Evolutionary conservation across 2,797 vertebrate species (phyloP).

Genomic region (Megaceryle alcyon): DNA sequence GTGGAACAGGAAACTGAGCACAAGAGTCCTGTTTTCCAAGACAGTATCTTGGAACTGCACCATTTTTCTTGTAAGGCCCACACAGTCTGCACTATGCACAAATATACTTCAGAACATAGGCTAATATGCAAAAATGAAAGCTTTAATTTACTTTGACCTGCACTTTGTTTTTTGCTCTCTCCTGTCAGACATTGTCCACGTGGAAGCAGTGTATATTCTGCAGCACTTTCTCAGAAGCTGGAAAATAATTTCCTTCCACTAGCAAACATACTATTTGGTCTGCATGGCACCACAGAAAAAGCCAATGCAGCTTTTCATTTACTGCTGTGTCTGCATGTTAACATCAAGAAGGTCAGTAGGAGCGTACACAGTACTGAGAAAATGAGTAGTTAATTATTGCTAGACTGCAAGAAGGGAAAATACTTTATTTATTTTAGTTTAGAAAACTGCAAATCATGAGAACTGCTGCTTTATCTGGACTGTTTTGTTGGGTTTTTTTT

Average conservation of each 20-base stretch:
- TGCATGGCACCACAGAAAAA: neutral
- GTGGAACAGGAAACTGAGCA: slow-evolving; percentile 7
- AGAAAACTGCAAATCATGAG: neutral
- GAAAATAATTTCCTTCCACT: slow-evolving; percentile 40
- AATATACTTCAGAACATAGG: neutral
- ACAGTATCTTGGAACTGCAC: neutral
- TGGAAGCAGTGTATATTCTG: neutral
- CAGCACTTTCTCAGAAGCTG: slow-evolving; percentile 61
- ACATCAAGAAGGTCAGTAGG: slow-evolving; percentile 59
- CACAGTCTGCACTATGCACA: neutral
- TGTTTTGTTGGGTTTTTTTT: neutral
- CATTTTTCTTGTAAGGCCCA: slow-evolving; percentile 16
- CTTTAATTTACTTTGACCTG: neutral
- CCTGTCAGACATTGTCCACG: neutral
- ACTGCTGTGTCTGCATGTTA: slow-evolving; percentile 40
- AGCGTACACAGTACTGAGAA: slow-evolving; percentile 65
- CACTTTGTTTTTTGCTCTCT: slow-evolving; percentile 40
- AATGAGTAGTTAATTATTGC: slow-evolving; percentile 71
- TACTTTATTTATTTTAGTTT: neutral
- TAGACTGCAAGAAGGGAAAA: slow-evolving; percentile 34
- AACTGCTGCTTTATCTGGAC: neutral
- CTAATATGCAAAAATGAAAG: neutral
- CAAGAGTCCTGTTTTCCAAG: neutral
- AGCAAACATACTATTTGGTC: slow-evolving; percentile 40
- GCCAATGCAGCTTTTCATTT: slow-evolving; percentile 32